Conservation (phyloP, 2,113 vertebrate genomes). For the Plecotus auritus region DNA sequence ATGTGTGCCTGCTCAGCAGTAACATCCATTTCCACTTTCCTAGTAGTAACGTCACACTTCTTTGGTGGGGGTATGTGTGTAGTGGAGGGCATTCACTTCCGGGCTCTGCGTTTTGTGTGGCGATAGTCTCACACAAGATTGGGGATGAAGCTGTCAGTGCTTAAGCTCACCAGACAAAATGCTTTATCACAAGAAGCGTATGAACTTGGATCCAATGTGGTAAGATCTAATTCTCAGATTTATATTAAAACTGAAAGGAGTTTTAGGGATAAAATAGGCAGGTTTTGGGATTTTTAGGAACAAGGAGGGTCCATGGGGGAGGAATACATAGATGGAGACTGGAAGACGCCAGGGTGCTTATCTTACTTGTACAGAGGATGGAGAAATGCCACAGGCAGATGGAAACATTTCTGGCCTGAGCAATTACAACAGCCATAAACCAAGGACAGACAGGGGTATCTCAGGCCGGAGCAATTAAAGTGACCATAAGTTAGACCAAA, state of each 20-base stretch:
- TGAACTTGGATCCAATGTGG: not conserved
- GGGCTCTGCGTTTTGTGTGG: not conserved
- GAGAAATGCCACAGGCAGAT: too few relatives aligned
- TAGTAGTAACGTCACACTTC: not conserved
- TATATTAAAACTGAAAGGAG: not conserved
- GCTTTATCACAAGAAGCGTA: not conserved
- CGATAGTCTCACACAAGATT: not conserved
- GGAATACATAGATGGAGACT: too few relatives aligned
- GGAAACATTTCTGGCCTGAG: too few relatives aligned
- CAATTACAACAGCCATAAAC: too few relatives aligned
- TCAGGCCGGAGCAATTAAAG: too few relatives aligned
- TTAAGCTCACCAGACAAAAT: not conserved
- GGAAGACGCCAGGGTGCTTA: too few relatives aligned
- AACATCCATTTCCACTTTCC: not conserved
- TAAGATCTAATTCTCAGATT: not conserved
- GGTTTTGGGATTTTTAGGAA: too few relatives aligned
- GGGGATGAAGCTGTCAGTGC: not conserved
- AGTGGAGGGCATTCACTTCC: not conserved
- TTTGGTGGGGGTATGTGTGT: not conserved
- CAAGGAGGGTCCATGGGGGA: too few relatives aligned
- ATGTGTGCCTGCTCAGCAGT: not conserved
- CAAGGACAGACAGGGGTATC: too few relatives aligned
- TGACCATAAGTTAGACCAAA: too few relatives aligned
- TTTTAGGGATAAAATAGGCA: too few relatives aligned
- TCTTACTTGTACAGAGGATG: too few relatives aligned